Evolutionary conservation across 2,797 vertebrate genomes (phyloP), one percentile per base, ranked within the genome.

Genomic region (Acanthurus leucopareius): DNA sequence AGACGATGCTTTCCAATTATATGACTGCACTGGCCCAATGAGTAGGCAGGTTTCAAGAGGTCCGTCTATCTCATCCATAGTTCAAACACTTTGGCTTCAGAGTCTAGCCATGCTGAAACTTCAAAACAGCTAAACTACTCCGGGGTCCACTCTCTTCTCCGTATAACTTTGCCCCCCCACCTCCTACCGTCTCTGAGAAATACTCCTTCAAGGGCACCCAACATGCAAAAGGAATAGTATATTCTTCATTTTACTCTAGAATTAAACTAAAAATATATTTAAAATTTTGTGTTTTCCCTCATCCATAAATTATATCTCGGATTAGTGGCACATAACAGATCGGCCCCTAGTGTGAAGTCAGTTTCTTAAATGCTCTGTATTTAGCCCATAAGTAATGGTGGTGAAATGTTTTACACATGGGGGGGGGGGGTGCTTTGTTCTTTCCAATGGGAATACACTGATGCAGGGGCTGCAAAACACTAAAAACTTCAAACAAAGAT

Each of bases 71-170:
- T 84, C 75, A 62, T 82, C 64, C 61, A 64, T 48, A 80, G 80
- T 90, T 92, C 88, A 91, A 92, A 89, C 85, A 77, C 63, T 81
- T 80, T 78, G 69, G 78, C 87, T 88, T 93, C 86, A 90, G 83
- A 89, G 83, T 76, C 73, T 47, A 69, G 68, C 74, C 76, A 32
- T 38, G 79, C 72, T 83, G 62, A 65, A 80, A 85, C 88, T 87
- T 92, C 84, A 89, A 89, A 91, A 85, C 19, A 32, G 40, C 67
- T 77, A 61, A 89, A 86, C 65, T 84, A 82, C 89, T 88, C 68
- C 75, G 80, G 87, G 91, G 83, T 82, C 63, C 71, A 22, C 69
- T 77, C 60, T 75, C 69, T 58, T 63, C 49, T 66, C 47, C 49
- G 8, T 72, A 42, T 44, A 49, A 49, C 59, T 20, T 63, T 54